These are phyloP conservation scores for Stegophylla sp. DNA, from an alignment of 2,888 invertebrate genomes.

Conservation along the genomic window DNA sequence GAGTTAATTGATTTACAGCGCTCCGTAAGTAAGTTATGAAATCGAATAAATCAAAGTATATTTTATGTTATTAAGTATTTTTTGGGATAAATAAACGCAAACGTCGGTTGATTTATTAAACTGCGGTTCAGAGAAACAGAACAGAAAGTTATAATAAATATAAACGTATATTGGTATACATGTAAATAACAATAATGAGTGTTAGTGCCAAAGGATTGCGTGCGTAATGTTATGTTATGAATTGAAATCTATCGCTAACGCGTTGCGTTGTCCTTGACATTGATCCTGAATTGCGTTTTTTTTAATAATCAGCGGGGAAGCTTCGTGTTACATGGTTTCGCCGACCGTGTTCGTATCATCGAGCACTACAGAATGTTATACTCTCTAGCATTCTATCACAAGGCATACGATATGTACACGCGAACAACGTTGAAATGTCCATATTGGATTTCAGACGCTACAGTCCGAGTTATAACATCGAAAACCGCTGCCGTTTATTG, in stretches of 20 bases:
- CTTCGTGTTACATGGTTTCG: not conserved
- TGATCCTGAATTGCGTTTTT: not conserved
- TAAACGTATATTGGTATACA: not conserved
- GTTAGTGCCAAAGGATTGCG: slow-evolving; percentile 9
- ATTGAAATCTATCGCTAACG: slow-evolving; percentile 1
- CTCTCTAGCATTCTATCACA: too few relatives aligned
- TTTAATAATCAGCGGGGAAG: not conserved
- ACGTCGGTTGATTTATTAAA: not conserved
- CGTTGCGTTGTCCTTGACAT: slow-evolving; percentile 17
- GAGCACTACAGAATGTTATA: too few relatives aligned
- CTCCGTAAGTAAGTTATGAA: too few relatives aligned
- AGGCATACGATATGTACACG: not conserved
- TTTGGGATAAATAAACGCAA: not conserved
- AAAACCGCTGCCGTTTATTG: too few relatives aligned
- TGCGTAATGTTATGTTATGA: not conserved
- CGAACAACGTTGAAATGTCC: not conserved
- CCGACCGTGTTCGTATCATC: not conserved
- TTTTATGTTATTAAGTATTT: too few relatives aligned
- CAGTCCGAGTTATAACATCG: too few relatives aligned
- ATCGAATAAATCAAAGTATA: too few relatives aligned
- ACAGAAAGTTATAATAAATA: not conserved
- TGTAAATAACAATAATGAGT: not conserved
- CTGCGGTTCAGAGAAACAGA: not conserved
- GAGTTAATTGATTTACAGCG: too few relatives aligned
- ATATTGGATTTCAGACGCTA: not conserved